phyloP scores from a whole-genome alignment of 2,797 vertebrate genomes.

The Antrozous pallidus region DNA sequence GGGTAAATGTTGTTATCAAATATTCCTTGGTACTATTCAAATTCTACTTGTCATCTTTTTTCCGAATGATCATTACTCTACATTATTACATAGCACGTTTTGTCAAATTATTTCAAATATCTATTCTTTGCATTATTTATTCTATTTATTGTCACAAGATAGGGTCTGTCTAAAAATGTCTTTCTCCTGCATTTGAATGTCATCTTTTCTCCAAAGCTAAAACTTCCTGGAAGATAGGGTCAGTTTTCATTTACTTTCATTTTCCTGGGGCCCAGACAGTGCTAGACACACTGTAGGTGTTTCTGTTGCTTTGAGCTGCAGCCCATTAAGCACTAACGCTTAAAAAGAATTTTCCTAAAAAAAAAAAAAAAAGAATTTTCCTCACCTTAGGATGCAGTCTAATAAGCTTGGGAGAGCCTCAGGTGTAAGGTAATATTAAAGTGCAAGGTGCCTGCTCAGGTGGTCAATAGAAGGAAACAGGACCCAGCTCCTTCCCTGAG shows the following conservation, averaged over 20 bases:
- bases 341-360: conserved; percentile 28
- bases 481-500: not conserved
- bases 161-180: not conserved
- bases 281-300: not conserved
- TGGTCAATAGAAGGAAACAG: conserved; percentile 33
- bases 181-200: not conserved
- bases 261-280: not conserved
- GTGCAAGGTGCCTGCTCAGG: conserved; percentile 5
- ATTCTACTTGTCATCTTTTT: not conserved
- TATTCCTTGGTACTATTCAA: not conserved
- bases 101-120: not conserved
- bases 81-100: not conserved
- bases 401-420: conserved; percentile 31
- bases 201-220: not conserved
- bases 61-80: not conserved
- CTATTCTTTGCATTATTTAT: not conserved
- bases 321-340: not conserved
- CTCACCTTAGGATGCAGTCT: not conserved
- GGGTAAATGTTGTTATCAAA: not conserved
- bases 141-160: not conserved
- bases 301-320: conserved; percentile 8
- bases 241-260: conserved; percentile 16
- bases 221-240: not conserved
- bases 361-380: conserved; percentile 37
- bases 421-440: conserved; percentile 1